Evolutionary conservation across 2,888 invertebrate genomes (phyloP).

Genomic region (Tenodera sinensis): DNA sequence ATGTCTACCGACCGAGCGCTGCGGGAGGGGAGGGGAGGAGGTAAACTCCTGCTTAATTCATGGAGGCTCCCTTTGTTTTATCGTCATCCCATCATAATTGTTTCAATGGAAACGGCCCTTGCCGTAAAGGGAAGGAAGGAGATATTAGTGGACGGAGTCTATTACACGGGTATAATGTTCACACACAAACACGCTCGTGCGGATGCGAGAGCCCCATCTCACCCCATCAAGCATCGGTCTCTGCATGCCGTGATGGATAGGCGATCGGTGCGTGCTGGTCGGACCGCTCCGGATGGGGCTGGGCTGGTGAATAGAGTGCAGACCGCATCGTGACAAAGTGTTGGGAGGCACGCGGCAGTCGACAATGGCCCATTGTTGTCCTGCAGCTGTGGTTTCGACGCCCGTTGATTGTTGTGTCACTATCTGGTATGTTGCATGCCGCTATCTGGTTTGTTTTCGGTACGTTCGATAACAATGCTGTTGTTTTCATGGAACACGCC

Average conservation of each 20-base stretch:
- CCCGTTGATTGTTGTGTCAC: neutral
- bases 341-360: neutral
- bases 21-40: neutral
- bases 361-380: neutral
- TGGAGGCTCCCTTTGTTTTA: slow-evolving; percentile 23
- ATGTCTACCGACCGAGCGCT: neutral
- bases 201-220: neutral
- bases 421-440: neutral
- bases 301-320: neutral
- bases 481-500: neutral
- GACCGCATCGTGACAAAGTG: neutral
- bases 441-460: neutral
- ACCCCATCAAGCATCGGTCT: neutral
- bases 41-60: slow-evolving; percentile 6
- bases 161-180: neutral
- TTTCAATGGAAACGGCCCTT: slow-evolving; percentile 13
- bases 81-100: slow-evolving; percentile 26
- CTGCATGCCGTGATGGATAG: neutral
- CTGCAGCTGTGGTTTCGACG: neutral
- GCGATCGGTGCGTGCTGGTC: neutral
- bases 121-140: neutral
- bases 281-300: neutral
- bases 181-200: neutral
- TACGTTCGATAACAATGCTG: neutral
- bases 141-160: neutral